These are phyloP conservation scores for Onychostoma macrolepis DNA, from an alignment of 2,113 vertebrate genomes.

Conservation along the genomic window DNA sequence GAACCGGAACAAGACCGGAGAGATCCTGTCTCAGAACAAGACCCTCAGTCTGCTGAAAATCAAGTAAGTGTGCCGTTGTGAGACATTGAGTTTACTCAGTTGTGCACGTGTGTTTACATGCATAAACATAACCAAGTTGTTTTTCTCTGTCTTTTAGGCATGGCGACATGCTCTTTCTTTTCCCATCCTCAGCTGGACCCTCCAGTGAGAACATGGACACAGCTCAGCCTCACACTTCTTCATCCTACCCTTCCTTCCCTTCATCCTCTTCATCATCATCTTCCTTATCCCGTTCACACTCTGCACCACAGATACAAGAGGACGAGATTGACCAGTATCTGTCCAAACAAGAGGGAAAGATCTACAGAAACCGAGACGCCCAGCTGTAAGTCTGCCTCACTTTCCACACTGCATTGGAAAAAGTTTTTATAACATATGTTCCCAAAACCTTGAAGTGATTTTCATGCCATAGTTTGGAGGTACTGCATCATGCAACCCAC, in stretches of 20 bases:
- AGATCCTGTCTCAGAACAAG: conserved; percentile 91
- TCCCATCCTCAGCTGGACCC: conserved; percentile 81
- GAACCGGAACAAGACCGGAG: conserved; percentile 94
- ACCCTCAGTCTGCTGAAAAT: conserved; percentile 92
- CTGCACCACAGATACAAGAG: conserved; percentile 82
- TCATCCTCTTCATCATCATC: conserved; percentile 66
- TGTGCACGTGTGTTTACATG: neutral
- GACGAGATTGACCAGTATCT: conserved; percentile 96
- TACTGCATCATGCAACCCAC: neutral
- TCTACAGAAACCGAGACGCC: conserved; percentile 90
- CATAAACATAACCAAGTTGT: neutral
- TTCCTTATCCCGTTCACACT: conserved; percentile 73
- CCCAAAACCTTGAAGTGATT: neutral
- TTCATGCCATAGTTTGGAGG: neutral
- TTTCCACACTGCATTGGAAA: neutral
- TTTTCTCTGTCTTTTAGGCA: conserved; percentile 76
- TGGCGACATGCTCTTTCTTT: conserved; percentile 94
- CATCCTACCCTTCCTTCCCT: conserved; percentile 55
- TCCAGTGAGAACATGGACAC: conserved; percentile 94
- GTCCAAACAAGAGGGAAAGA: conserved; percentile 95
- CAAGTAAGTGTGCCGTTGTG: conserved; percentile 82
- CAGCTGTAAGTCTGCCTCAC: conserved; percentile 85
- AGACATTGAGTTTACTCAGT: neutral
- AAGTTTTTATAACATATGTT: neutral
- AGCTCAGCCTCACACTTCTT: conserved; percentile 69